These are phyloP conservation scores for Alosa sapidissima DNA, from an alignment of 2,797 vertebrate species.

Conservation along the genomic window DNA sequence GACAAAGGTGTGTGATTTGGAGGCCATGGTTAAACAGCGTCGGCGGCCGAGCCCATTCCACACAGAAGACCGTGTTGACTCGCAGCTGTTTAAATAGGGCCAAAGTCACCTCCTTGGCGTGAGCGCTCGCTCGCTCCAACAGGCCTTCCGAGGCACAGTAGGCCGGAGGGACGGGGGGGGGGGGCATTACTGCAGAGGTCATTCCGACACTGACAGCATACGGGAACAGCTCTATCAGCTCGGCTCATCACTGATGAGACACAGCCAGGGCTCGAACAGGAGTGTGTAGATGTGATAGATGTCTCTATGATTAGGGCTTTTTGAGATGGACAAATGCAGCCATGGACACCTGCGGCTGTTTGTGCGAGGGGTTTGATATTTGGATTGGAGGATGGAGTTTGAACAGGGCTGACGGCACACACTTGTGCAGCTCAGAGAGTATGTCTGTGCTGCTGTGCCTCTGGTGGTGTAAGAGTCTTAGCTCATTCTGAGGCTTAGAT, in stretches of 20 bases:
- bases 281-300: neutral
- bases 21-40: constrained; percentile 50
- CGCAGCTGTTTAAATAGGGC: constrained; percentile 68
- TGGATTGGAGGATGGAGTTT: constrained; percentile 19
- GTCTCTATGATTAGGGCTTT: constrained; percentile 19
- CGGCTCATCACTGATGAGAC: neutral
- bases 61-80: constrained; percentile 53
- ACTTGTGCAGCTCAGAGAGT: neutral
- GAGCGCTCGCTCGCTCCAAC: constrained; percentile 39
- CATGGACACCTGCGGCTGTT: constrained; percentile 17
- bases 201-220: constrained; percentile 18
- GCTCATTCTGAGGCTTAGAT: neutral
- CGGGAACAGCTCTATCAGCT: constrained; percentile 17
- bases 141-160: constrained; percentile 41
- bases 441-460: neutral
- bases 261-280: neutral
- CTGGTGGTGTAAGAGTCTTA: neutral
- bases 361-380: constrained; percentile 6
- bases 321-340: constrained; percentile 2
- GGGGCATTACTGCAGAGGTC: constrained; percentile 1
- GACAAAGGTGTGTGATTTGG: constrained; percentile 46
- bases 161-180: neutral
- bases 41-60: constrained; percentile 45
- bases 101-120: constrained; percentile 44
- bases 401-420: constrained; percentile 1